Conservation (phyloP, 92 coral and sea anemone genomes). For the Nematostella vectensis region DNA sequence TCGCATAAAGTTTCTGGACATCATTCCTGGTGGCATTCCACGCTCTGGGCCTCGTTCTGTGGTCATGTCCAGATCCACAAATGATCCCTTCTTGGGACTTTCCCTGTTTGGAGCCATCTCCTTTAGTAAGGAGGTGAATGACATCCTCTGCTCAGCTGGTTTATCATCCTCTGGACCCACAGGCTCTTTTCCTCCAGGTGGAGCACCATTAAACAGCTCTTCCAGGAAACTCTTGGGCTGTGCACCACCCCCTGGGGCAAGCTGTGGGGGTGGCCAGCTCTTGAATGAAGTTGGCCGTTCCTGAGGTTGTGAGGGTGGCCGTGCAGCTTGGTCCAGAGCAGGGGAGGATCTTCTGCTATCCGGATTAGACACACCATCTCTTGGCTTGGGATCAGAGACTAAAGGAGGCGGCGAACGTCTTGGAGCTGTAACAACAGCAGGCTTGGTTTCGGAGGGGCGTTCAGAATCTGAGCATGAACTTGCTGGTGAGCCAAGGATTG, state of each 20-base stretch:
- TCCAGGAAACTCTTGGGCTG: constrained; percentile 63
- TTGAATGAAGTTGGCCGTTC: constrained; percentile 43
- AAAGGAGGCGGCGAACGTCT: constrained; percentile 33
- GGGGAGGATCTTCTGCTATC: constrained; percentile 17
- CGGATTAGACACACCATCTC: neutral
- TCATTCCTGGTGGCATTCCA: constrained; percentile 16
- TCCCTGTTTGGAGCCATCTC: constrained; percentile 60
- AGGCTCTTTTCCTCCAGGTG: constrained; percentile 31
- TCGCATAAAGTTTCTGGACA: constrained; percentile 27
- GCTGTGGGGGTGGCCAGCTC: constrained; percentile 47
- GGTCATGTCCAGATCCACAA: constrained; percentile 26
- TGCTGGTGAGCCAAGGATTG: constrained; percentile 21
- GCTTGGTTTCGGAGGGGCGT: constrained; percentile 17
- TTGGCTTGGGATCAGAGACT: constrained; percentile 19
- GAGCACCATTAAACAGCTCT: constrained; percentile 66
- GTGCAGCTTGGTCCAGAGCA: constrained; percentile 1
- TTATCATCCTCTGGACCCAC: constrained; percentile 15
- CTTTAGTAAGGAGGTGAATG: constrained; percentile 68
- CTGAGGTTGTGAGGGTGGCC: constrained; percentile 12
- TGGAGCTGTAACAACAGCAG: constrained; percentile 16
- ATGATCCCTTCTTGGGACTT: constrained; percentile 34
- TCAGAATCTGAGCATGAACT: constrained; percentile 15
- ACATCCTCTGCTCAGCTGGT: constrained; percentile 37
- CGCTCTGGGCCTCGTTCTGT: constrained; percentile 15
- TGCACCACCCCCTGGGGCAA: constrained; percentile 7